Evolutionary conservation across 2,888 invertebrate species (phyloP).

Genomic region (Smittia sp.): DNA sequence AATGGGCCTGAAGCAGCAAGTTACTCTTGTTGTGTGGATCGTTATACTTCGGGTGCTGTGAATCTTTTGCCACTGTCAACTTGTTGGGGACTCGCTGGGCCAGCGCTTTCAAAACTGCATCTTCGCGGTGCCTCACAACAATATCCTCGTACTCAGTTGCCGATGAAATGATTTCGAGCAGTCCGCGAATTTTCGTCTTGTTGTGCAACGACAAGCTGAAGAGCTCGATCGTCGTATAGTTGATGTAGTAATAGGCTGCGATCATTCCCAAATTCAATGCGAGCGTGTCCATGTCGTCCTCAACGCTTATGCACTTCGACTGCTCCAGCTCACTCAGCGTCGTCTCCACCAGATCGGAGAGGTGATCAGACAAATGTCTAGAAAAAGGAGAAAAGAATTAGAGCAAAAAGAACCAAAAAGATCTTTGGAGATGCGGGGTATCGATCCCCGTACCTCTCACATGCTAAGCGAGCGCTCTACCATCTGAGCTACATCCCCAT

Average conservation of each 20-base stretch:
- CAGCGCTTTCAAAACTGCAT: conserved; percentile 69
- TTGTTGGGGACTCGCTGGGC: conserved; percentile 61
- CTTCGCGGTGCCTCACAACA: conserved; percentile 93
- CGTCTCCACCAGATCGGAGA: conserved; percentile 96
- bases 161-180: conserved; percentile 96
- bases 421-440: conserved; percentile 32
- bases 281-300: conserved; percentile 96
- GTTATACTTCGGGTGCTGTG: conserved; percentile 73
- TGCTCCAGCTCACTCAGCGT: conserved; percentile 93
- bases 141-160: conserved; percentile 96
- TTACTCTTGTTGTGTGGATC: conserved; percentile 98
- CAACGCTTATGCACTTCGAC: conserved; percentile 94
- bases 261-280: conserved; percentile 99
- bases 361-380: conserved; percentile 94
- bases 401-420: background rate
- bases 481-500: conserved; percentile 39
- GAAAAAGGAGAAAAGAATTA: background rate
- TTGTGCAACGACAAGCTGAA: conserved; percentile 95
- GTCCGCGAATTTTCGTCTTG: conserved; percentile 95
- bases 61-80: conserved; percentile 60
- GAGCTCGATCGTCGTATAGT: conserved; percentile 97
- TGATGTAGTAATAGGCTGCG: conserved; percentile 99
- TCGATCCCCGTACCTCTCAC: conserved; percentile 40
- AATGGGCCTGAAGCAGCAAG: conserved; percentile 90
- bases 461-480: conserved; percentile 41